A percentile compares a stretch with the other conserved stretches of the same genome.
Conservation (phyloP, 2,113 vertebrate genomes). For the Verasper variegatus region DNA sequence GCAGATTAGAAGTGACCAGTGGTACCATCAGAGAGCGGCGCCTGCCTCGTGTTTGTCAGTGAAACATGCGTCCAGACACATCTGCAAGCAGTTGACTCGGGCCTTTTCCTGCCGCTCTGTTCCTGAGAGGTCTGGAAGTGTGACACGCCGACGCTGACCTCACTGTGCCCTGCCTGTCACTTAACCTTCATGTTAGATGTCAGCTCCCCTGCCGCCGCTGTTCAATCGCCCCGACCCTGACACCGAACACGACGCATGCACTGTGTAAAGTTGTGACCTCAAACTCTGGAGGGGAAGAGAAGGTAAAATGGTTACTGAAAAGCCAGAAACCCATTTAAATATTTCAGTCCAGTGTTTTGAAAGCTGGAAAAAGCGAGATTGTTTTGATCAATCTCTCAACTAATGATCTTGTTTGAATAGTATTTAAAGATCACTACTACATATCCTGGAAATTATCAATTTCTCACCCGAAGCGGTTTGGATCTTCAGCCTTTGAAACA, state of each 20-base stretch:
- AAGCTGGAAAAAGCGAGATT: background rate
- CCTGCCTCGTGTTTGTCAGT: conserved; percentile 80
- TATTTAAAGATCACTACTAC: background rate
- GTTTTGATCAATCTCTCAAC: too few species aligned
- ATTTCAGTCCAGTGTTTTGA: background rate
- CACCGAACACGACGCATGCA: conserved; percentile 59
- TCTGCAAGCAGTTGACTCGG: conserved; percentile 85
- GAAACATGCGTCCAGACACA: conserved; percentile 82
- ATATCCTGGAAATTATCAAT: conserved; percentile 47
- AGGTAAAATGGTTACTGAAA: conserved; percentile 41
- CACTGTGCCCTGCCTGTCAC: conserved; percentile 82
- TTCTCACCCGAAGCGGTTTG: conserved; percentile 63
- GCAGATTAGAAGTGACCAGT: conserved; percentile 83
- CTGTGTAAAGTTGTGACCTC: conserved; percentile 74
- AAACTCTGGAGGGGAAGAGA: conserved; percentile 42
- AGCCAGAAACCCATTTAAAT: conserved; percentile 18
- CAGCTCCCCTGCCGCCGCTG: conserved; percentile 71
- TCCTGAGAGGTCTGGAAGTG: conserved; percentile 81
- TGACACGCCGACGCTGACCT: conserved; percentile 80
- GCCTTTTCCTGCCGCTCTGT: conserved; percentile 77
- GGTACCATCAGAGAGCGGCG: conserved; percentile 80
- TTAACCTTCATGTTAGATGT: conserved; percentile 84
- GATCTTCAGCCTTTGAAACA: conserved; percentile 61
- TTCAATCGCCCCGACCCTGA: conserved; percentile 70
- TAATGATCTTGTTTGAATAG: background rate